Evolutionary conservation across 1,140 invertebrate genomes (phyloP), one percentile per base, ranked within the genome.

Genomic region (Diprion similis): DNA sequence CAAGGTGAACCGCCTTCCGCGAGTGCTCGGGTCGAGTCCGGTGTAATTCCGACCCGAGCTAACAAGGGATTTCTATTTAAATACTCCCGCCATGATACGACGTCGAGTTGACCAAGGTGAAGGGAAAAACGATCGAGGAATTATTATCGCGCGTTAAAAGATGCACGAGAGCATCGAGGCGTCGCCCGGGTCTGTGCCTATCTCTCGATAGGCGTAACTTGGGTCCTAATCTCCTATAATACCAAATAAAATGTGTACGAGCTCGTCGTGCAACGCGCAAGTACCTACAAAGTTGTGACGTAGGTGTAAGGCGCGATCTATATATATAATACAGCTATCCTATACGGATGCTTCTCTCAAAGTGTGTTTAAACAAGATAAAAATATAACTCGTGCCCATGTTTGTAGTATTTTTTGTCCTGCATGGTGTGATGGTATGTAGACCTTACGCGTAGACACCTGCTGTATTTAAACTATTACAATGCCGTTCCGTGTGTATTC

Each of bases 1-100:
- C 51, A 59, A 59, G 51, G 51, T 59, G 51, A 59, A 59, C 51
- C 51, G 51, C 51, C 51, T 59, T 59, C 51, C 51, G 51, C 51
- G 51, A 59, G 51, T 37, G 24, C 51, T 59, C n/a, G 51, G 51
- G 3, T 59, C 51, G 51, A 59, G 51, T 59, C 51, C 9, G 51
- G 51, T 59, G 9, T 59, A 59, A 59, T 59, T 17, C 51, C 51
- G 51, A 59, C 51, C 51, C 51, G n/a, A 59, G 51, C 51, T 59
- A 59, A 59, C 51, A 59, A 59, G 51, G 51, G 11, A 59, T 59
- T 59, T 59, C 51, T 59, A 15, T 59, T 59, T 15, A 59, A 15
- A 59, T 59, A 37, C 24, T 1, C 24, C 2, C 24, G 24, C 24
- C 24, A 6, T 37, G 24, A 37, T 37, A 37, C 24, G 9, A 6